Evolutionary conservation across 2,113 vertebrate genomes (phyloP).

Genomic region (Sinosuthora webbiana): DNA sequence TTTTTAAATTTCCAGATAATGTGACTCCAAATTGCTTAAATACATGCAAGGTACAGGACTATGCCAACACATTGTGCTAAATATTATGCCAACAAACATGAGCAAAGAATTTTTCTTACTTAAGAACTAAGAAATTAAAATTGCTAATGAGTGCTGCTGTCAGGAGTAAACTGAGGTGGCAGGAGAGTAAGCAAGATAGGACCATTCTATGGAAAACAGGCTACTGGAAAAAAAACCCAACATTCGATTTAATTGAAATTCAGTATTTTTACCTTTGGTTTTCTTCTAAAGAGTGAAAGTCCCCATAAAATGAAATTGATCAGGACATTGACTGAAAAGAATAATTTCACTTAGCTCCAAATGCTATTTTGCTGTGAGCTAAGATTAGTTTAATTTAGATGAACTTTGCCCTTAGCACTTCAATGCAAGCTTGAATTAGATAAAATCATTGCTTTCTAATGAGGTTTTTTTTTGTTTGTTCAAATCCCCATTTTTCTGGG

Average conservation of each 20-base stretch:
- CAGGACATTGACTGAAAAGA: neutral
- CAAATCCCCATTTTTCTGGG: neutral
- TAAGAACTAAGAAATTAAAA: neutral
- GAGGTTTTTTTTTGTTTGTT: neutral
- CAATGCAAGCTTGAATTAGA: neutral
- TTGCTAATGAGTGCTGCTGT: neutral
- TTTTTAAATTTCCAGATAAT: neutral
- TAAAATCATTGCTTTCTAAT: neutral
- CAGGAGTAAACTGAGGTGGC: neutral
- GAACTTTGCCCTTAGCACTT: neutral
- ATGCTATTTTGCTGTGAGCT: neutral
- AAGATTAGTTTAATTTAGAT: neutral
- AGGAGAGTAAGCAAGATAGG: neutral
- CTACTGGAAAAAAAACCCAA: neutral
- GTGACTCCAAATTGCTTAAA: neutral
- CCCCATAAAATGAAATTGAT: neutral
- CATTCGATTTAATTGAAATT: neutral
- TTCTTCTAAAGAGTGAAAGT: neutral
- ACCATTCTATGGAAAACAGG: neutral
- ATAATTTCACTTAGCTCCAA: neutral
- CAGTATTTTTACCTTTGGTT: neutral
- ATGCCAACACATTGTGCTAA: neutral
- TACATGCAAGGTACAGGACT: neutral
- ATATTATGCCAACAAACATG: neutral
- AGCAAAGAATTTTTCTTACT: neutral